Evolutionary conservation across 2,888 invertebrate species (phyloP).

Genomic region (Lepas anatifera): DNA sequence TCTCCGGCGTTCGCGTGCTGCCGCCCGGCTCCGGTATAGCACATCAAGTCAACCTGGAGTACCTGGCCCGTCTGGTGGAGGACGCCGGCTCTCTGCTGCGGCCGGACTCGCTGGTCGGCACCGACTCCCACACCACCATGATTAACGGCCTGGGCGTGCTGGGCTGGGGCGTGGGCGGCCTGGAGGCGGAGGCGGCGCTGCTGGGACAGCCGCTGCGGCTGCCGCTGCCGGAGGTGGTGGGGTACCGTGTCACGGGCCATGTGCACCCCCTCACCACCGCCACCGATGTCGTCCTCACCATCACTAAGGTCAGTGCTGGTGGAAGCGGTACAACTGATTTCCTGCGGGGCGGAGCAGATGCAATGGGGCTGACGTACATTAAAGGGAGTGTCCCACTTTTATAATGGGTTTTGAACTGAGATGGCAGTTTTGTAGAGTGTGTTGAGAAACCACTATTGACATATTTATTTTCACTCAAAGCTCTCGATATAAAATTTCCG

Average conservation of each 20-base stretch:
- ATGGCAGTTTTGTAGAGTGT: too few species aligned
- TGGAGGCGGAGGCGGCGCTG: conserved; percentile 44
- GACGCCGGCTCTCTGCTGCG: conserved; percentile 16
- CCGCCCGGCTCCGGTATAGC: conserved; percentile 26
- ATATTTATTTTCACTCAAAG: too few species aligned
- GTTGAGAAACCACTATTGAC: too few species aligned
- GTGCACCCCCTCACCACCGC: conserved; percentile 65
- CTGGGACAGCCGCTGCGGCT: conserved; percentile 93
- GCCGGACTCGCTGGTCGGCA: conserved; percentile 25
- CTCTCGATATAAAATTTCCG: too few species aligned
- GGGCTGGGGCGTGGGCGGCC: conserved; percentile 27
- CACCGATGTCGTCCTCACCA: conserved; percentile 90
- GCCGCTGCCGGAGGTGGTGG: conserved; percentile 90
- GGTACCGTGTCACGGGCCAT: conserved; percentile 73
- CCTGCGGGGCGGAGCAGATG: too few species aligned
- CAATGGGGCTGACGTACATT: too few species aligned
- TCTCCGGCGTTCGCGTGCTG: conserved; percentile 24
- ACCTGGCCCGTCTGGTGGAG: conserved; percentile 24
- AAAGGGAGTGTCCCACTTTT: too few species aligned
- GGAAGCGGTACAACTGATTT: too few species aligned
- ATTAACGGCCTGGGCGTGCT: conserved; percentile 26
- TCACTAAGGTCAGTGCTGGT: conserved; percentile 70
- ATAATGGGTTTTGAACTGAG: too few species aligned
- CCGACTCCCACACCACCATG: conserved; percentile 27
- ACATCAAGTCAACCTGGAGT: conserved; percentile 27